phyloP scores from a whole-genome alignment of 1,140 invertebrate genomes.

The Megalonaias nervosa region DNA sequence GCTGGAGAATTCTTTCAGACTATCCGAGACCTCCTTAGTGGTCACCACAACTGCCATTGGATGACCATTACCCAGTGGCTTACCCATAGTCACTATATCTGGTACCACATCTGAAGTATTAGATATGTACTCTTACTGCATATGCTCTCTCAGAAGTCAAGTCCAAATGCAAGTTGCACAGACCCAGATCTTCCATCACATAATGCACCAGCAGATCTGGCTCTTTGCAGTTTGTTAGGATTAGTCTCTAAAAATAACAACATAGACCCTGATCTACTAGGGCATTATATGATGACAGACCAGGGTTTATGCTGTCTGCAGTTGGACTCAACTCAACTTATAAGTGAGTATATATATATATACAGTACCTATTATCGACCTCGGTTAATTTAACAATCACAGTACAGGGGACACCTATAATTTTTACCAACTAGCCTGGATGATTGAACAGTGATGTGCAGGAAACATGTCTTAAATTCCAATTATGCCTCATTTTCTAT shows the following conservation, averaged over 20 bases:
- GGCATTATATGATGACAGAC: too few relatives aligned
- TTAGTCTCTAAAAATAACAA: too few relatives aligned
- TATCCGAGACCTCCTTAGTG: conserved; percentile 89
- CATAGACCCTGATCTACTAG: too few relatives aligned
- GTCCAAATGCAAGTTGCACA: too few relatives aligned
- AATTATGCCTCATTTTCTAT: background rate
- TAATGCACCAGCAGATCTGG: too few relatives aligned
- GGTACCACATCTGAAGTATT: conserved; percentile 82
- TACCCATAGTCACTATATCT: conserved; percentile 98
- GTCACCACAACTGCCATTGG: conserved; percentile 97
- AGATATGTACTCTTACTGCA: background rate
- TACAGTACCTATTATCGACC: background rate
- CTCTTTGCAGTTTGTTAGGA: too few relatives aligned
- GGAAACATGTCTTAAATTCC: background rate
- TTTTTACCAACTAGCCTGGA: background rate
- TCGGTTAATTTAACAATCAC: background rate
- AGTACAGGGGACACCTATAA: background rate
- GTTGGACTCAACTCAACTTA: background rate
- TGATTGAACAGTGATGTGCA: background rate
- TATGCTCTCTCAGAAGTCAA: background rate
- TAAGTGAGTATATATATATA: background rate
- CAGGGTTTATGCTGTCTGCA: background rate
- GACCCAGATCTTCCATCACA: too few relatives aligned
- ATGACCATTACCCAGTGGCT: conserved; percentile 95
- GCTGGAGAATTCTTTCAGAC: conserved; percentile 28